Evolutionary conservation across 2,113 vertebrate genomes (phyloP).

Genomic region (Pterocles burchelli): DNA sequence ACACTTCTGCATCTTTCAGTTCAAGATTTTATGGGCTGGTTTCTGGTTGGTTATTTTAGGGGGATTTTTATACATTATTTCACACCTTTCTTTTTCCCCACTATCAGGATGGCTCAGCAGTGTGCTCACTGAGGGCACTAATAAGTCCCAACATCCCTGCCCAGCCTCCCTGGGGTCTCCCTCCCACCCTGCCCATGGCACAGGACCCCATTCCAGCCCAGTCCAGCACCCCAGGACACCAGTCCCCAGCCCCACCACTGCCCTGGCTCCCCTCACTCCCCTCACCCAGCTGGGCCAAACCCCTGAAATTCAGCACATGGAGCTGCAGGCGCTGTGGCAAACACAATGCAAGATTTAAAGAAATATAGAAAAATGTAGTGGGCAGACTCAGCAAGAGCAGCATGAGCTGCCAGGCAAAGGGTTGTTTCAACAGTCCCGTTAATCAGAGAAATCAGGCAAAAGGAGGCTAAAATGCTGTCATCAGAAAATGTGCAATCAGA

Average conservation of each 20-base stretch:
- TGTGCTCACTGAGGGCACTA: neutral
- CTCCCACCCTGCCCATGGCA: neutral
- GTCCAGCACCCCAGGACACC: rapidly evolving
- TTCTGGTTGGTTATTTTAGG: neutral
- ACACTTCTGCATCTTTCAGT: too few relatives aligned
- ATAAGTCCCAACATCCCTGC: neutral
- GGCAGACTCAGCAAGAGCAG: neutral
- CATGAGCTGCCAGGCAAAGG: rapidly evolving
- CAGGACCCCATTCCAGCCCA: neutral
- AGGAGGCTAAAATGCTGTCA: neutral
- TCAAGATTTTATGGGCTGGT: neutral
- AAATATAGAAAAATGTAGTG: neutral
- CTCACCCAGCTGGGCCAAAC: neutral
- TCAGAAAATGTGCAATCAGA: neutral
- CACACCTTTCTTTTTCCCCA: neutral
- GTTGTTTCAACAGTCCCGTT: rapidly evolving
- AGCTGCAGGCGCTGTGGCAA: neutral
- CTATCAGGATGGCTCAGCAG: too few relatives aligned
- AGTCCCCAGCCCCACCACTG: neutral
- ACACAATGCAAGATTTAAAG: neutral
- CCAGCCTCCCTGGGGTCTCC: neutral
- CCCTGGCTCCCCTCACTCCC: neutral
- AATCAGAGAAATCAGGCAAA: neutral
- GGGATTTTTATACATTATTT: neutral
- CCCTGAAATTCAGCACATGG: neutral